Conservation (phyloP, 2,113 vertebrate genomes). For the Morphnarchus princeps region DNA sequence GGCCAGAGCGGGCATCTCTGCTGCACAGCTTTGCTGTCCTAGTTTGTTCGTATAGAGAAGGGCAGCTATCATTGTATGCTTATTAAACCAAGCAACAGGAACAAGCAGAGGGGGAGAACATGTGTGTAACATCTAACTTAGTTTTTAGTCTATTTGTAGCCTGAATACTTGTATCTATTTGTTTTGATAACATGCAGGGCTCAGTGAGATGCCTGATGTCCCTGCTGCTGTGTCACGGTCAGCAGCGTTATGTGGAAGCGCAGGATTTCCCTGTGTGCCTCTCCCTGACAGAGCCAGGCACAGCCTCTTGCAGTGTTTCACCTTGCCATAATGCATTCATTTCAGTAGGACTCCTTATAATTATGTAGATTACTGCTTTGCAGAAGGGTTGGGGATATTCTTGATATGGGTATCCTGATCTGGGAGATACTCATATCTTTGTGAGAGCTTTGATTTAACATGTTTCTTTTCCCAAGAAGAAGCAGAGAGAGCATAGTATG, state of each 20-base stretch:
- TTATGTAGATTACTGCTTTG: background rate
- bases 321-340: background rate
- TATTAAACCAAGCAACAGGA: background rate
- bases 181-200: background rate
- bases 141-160: background rate
- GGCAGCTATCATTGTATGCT: background rate
- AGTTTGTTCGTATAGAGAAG: background rate
- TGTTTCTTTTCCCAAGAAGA: background rate
- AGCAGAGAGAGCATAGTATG: background rate
- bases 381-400: background rate
- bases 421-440: background rate
- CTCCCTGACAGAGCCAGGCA: background rate
- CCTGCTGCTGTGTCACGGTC: background rate
- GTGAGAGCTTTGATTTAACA: background rate
- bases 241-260: background rate
- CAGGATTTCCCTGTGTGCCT: background rate
- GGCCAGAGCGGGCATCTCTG: background rate
- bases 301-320: background rate
- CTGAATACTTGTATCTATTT: background rate
- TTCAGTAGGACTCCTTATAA: background rate
- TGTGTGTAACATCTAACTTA: background rate
- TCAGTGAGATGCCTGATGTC: background rate
- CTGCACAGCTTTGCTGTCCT: background rate
- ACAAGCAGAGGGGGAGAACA: background rate
- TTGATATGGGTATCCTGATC: background rate